Evolutionary conservation across 2,888 invertebrate species (phyloP).

Genomic region (Meandrusa payeni): DNA sequence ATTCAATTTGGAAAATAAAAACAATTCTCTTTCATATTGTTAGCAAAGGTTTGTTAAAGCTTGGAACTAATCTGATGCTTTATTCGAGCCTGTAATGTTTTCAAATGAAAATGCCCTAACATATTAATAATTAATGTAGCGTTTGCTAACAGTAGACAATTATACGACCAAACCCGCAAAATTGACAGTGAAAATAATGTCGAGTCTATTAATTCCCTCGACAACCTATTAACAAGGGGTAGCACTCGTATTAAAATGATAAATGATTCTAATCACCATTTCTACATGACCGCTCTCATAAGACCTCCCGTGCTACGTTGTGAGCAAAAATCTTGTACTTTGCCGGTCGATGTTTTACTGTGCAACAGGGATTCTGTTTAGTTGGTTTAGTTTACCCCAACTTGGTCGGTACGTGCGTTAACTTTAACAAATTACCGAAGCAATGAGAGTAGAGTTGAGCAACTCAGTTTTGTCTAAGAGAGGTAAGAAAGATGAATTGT

Average conservation of each 20-base stretch:
- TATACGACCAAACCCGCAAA: slow-evolving; percentile 56
- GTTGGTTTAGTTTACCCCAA: slow-evolving; percentile 56
- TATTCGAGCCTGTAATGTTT: too few relatives aligned
- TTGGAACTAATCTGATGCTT: too few relatives aligned
- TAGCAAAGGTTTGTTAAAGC: too few relatives aligned
- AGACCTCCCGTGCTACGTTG: slow-evolving; percentile 31
- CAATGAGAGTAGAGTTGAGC: slow-evolving; percentile 59
- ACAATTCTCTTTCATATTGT: too few relatives aligned
- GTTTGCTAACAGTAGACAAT: slow-evolving; percentile 24
- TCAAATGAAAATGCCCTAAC: too few relatives aligned
- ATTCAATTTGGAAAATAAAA: too few relatives aligned
- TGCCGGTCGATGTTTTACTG: slow-evolving; percentile 16
- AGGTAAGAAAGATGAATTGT: slow-evolving; percentile 63
- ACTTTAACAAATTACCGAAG: slow-evolving; percentile 73
- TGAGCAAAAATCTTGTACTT: slow-evolving; percentile 7
- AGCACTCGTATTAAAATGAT: slow-evolving; percentile 75
- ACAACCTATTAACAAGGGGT: slow-evolving; percentile 71
- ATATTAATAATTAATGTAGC: slow-evolving; percentile 9
- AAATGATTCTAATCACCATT: slow-evolving; percentile 74
- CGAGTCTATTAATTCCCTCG: slow-evolving; percentile 71
- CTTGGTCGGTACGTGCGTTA: slow-evolving; percentile 60
- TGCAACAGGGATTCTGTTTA: slow-evolving; percentile 35
- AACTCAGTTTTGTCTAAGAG: slow-evolving; percentile 51
- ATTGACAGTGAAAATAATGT: slow-evolving; percentile 74
- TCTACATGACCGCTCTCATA: slow-evolving; percentile 41